A percentile compares a stretch with the other conserved stretches of the same genome.
Evolutionary conservation across 1,140 invertebrate genomes (phyloP).

Genomic region (Drosophila tsacasi): DNA sequence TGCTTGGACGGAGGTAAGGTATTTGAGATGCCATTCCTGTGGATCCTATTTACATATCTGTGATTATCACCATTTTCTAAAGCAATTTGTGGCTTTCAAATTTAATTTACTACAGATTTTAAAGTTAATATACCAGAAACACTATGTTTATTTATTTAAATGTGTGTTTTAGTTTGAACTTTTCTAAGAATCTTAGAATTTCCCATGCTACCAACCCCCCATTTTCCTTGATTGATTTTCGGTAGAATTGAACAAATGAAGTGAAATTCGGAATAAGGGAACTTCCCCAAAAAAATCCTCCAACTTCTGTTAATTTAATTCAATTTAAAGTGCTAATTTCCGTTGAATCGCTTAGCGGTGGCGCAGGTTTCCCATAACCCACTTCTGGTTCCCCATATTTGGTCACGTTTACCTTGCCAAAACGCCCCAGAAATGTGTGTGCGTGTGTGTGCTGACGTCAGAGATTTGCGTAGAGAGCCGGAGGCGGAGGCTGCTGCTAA

Average conservation of each 20-base stretch:
- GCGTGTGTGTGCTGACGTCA: constrained; percentile 56
- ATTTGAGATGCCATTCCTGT: not conserved
- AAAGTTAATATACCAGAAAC: not conserved
- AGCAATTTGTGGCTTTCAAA: not conserved
- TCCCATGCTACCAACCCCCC: not conserved
- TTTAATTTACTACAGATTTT: not conserved
- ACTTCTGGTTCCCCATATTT: constrained; percentile 64
- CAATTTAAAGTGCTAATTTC: constrained; percentile 14
- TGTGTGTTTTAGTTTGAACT: not conserved
- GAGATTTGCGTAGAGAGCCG: constrained; percentile 54
- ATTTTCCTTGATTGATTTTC: not conserved
- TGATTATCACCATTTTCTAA: constrained; percentile 3
- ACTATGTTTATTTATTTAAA: too few species aligned
- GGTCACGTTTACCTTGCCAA: constrained; percentile 68
- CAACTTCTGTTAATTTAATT: constrained; percentile 4
- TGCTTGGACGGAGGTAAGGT: constrained; percentile 4
- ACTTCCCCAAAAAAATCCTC: constrained; percentile 3
- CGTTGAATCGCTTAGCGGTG: constrained; percentile 7
- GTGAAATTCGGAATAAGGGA: not conserved
- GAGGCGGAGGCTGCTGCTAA: constrained; percentile 44
- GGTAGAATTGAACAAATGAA: not conserved
- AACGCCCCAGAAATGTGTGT: constrained; percentile 9
- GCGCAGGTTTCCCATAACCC: constrained; percentile 34
- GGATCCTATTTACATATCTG: constrained; percentile 5
- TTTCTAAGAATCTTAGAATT: not conserved